A percentile compares a stretch with the other conserved stretches of the same genome.
phyloP scores from a whole-genome alignment of 2,797 vertebrate genomes.

The Sebastes nivosus region DNA sequence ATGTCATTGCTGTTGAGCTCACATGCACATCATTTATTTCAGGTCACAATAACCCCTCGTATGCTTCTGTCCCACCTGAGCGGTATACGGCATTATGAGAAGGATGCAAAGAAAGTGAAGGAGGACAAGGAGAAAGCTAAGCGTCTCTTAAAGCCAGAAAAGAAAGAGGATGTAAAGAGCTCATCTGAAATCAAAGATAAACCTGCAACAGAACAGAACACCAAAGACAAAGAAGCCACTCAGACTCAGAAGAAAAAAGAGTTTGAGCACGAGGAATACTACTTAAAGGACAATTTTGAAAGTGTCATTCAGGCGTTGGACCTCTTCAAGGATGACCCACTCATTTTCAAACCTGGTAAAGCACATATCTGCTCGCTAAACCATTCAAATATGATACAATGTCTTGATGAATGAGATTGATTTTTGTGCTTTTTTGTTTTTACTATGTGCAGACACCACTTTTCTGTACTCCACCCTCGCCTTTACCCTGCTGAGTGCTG shows the following conservation, averaged over 20 bases:
- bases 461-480: conserved; percentile 97
- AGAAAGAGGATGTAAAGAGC: conserved; percentile 65
- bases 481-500: conserved; percentile 92
- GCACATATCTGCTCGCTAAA: neutral
- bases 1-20: neutral
- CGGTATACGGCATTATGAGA: conserved; percentile 98
- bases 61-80: conserved; percentile 94
- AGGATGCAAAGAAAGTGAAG: conserved; percentile 90
- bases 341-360: conserved; percentile 96
- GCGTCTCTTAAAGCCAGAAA: conserved; percentile 77
- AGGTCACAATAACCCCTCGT: conserved; percentile 93
- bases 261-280: conserved; percentile 93
- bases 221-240: conserved; percentile 66
- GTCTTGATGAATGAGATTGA: neutral
- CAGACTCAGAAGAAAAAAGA: conserved; percentile 83
- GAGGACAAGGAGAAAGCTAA: conserved; percentile 88
- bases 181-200: conserved; percentile 64
- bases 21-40: conserved; percentile 13
- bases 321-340: conserved; percentile 95
- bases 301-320: conserved; percentile 89
- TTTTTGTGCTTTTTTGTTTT: neutral
- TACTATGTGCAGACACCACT: conserved; percentile 84
- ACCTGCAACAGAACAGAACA: conserved; percentile 59
- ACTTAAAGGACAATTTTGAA: conserved; percentile 93
- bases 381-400: neutral